A percentile compares a stretch with the other conserved stretches of the same genome.
Conservation (phyloP, 2,113 vertebrate species). For the Gyps fulvus region DNA sequence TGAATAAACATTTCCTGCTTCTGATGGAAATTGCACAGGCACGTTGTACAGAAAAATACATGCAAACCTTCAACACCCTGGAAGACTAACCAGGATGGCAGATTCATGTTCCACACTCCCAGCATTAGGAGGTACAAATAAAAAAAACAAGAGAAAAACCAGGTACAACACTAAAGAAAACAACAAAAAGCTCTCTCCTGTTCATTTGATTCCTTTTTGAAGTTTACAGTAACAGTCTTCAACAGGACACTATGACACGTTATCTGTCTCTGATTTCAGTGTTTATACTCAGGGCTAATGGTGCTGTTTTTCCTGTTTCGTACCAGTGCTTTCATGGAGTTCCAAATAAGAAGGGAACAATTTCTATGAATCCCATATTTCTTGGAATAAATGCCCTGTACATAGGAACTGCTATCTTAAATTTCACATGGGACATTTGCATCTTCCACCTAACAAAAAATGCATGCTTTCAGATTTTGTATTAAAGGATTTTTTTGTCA, state of each 20-base stretch:
- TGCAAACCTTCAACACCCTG: background rate
- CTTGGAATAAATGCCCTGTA: background rate
- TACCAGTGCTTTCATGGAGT: background rate
- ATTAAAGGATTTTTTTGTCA: background rate
- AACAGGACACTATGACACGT: background rate
- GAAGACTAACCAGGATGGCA: background rate
- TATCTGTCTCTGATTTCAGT: conserved; percentile 22
- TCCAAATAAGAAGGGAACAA: conserved; percentile 1
- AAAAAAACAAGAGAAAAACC: background rate
- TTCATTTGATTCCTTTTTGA: background rate
- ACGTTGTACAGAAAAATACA: conserved; percentile 19
- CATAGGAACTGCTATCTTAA: background rate
- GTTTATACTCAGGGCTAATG: background rate
- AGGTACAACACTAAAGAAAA: background rate
- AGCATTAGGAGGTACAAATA: background rate
- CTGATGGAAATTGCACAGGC: conserved; percentile 72
- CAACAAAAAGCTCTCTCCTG: background rate
- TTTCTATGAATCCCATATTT: background rate
- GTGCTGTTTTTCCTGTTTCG: conserved; percentile 39
- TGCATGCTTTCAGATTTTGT: background rate
- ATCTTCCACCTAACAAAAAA: background rate
- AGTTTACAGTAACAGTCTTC: background rate
- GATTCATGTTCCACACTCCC: background rate
- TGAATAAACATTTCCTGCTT: conserved; percentile 90
- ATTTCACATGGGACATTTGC: background rate